Evolutionary conservation across 2,888 invertebrate species (phyloP).

Genomic region (Monochamus alternatus): DNA sequence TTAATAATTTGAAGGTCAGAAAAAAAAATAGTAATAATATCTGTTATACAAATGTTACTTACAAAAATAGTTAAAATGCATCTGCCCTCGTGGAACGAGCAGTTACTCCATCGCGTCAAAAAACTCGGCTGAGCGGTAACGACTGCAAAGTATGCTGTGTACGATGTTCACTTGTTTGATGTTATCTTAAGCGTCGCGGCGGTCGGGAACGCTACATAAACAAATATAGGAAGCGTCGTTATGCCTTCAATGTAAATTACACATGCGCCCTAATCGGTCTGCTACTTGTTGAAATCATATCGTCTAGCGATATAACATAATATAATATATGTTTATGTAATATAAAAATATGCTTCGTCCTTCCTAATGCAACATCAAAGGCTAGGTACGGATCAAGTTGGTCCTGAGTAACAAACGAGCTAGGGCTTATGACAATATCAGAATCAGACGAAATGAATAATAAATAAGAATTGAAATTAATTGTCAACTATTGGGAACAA

Average conservation of each 20-base stretch:
- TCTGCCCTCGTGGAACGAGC: not conserved
- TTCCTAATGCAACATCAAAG: too few relatives aligned
- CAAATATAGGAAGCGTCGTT: conserved; percentile 45
- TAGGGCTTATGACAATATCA: too few relatives aligned
- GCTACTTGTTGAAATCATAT: conserved; percentile 22
- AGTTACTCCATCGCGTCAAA: conserved; percentile 17
- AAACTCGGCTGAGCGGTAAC: conserved; percentile 1
- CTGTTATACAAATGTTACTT: conserved; percentile 7
- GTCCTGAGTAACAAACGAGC: too few relatives aligned
- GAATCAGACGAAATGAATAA: too few relatives aligned
- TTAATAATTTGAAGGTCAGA: too few relatives aligned
- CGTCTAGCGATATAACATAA: conserved; percentile 2
- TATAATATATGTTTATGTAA: not conserved
- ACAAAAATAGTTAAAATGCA: conserved; percentile 18
- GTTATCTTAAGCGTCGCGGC: conserved; percentile 52
- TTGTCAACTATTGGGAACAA: too few relatives aligned
- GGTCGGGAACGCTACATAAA: conserved; percentile 45
- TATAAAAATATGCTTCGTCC: too few relatives aligned
- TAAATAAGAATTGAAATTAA: too few relatives aligned
- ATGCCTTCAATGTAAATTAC: conserved; percentile 39
- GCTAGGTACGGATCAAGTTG: too few relatives aligned
- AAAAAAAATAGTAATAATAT: not conserved
- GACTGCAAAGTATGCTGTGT: conserved; percentile 27
- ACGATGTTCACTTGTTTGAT: conserved; percentile 49
- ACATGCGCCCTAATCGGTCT: conserved; percentile 12